Conservation (phyloP, 2,797 vertebrate species). For the Cyprinella venusta region DNA sequence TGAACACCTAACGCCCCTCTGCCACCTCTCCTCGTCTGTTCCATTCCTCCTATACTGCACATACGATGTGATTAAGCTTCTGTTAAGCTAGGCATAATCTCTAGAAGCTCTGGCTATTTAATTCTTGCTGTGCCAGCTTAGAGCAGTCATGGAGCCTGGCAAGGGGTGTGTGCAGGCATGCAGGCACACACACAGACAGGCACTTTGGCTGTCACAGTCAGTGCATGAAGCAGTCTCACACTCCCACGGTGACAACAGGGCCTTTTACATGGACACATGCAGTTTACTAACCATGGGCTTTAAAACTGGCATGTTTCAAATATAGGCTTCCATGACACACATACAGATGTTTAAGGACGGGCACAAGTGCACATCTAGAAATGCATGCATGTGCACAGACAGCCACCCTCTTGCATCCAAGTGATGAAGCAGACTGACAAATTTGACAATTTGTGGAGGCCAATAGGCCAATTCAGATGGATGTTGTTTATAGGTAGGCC, state of each 20-base stretch:
- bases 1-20: slow-evolving; percentile 17
- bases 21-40: slow-evolving; percentile 23
- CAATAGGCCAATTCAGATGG: slow-evolving; percentile 43
- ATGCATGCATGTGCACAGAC: slow-evolving; percentile 16
- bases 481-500: slow-evolving; percentile 32
- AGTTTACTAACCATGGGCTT: slow-evolving; percentile 9
- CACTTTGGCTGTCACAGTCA: slow-evolving; percentile 45
- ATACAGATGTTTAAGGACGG: not conserved
- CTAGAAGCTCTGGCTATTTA: slow-evolving; percentile 67
- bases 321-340: not conserved
- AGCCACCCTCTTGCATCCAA: not conserved
- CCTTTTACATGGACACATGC: slow-evolving; percentile 42
- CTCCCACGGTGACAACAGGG: slow-evolving; percentile 40
- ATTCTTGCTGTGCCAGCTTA: slow-evolving; percentile 66
- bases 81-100: slow-evolving; percentile 66
- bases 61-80: slow-evolving; percentile 65
- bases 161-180: slow-evolving; percentile 57
- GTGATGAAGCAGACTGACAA: slow-evolving; percentile 33
- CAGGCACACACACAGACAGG: slow-evolving; percentile 46
- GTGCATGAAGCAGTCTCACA: slow-evolving; percentile 37
- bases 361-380: not conserved
- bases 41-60: slow-evolving; percentile 56
- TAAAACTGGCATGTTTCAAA: slow-evolving; percentile 23
- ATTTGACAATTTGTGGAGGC: slow-evolving; percentile 50
- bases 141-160: slow-evolving; percentile 60